Evolutionary conservation across 2,888 invertebrate species (phyloP), one percentile per base, ranked within the genome.

Genomic region (Gymnoscelis rufifasciata): DNA sequence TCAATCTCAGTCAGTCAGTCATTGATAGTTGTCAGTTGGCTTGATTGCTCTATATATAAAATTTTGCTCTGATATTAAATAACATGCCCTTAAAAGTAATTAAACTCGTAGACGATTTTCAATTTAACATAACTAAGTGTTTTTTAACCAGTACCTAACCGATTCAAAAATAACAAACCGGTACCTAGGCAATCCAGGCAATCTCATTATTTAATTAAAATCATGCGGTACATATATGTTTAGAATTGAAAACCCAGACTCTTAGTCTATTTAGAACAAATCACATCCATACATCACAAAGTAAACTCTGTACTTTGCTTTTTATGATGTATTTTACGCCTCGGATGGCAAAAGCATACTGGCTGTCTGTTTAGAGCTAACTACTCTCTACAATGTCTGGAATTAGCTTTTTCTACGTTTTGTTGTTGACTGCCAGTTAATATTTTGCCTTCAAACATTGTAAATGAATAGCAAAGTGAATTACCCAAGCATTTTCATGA

Each of bases 241-340:
- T n/a, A n/a, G n/a, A n/a, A n/a, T n/a, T 19, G 3, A 19, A 19
- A 2, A 19, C 5, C 5, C 3, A 8, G 24, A 31, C 48, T 48
- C 52, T 38, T 46, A 51, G 57, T 52, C 61, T 71, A 47, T 36
- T 3, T 62, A 64, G 57, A 73, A 76, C 75, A 78, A 76, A 82
- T 75, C 68, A 73, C 62, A 57, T 60, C 59, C 66, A 70, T 75
- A 78, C 58, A 71, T 71, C 69, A 73, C 68, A 42, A 53, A 56
- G 64, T 63, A 62, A 70, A 67, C 69, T 56, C 56, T 53, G 61
- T 57, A 57, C 53, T 66, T 68, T 62, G 59, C 68, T 66, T 71
- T 78, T 77, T 80, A 77, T 77, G 77, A 76, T 64, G 64, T 63
- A 62, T 66, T 73, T 75, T 65, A 74, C 62, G 62, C 64, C 56